Base-by-base conservation (phyloP, 2,113 vertebrate genomes). In the Anolis carolinensis region DNA sequence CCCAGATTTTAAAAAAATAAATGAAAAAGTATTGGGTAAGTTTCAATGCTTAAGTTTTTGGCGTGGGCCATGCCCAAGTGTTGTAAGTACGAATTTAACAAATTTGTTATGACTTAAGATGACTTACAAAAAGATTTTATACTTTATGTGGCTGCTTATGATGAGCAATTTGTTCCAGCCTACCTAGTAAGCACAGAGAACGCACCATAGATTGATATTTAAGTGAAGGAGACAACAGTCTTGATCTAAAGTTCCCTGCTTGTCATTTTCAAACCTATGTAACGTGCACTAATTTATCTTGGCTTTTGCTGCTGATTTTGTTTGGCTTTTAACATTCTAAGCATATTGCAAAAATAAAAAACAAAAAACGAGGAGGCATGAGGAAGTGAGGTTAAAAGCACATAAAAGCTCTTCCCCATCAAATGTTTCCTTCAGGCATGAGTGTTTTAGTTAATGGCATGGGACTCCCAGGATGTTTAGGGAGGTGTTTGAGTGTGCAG, bases 341-440 rank as follows among this genome's bases (percentile, higher is more conserved):
- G 59, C 52, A 36, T 21, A 0, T 32, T 71, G 16, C 39, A n/a
- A n/a, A 72, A 34, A 79, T 52, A 18, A 20, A 62, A 34, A 10
- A 30, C 9, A 36, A 48, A 59, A 39, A 7, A 27, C 14, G 55
- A 25, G 2, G 71, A 18, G 39, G 34, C 71, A 73, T 8, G 65
- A 67, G 65, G 65, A 30, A 67, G 65, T 8, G 9, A 39, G 34
- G 80, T 4, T 0, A 67, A 89, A 92, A 88, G 1, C 39, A 4
- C 86, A 36, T n/a, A 78, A 71, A 87, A 80, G 20, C 50, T 84
- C 79, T 36, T 83, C 25, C 48, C 83, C 18, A 85, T 74, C 30
- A 81, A 79, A 83, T 44, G 27, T 44, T 88, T 84, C 84, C 68
- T 86, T 27, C 32, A 85, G 70, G n/a, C 85, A 71, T 82, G 36